Evolutionary conservation across 2,888 invertebrate species (phyloP), one percentile per base, ranked within the genome.

Genomic region (Campoletis raptor): DNA sequence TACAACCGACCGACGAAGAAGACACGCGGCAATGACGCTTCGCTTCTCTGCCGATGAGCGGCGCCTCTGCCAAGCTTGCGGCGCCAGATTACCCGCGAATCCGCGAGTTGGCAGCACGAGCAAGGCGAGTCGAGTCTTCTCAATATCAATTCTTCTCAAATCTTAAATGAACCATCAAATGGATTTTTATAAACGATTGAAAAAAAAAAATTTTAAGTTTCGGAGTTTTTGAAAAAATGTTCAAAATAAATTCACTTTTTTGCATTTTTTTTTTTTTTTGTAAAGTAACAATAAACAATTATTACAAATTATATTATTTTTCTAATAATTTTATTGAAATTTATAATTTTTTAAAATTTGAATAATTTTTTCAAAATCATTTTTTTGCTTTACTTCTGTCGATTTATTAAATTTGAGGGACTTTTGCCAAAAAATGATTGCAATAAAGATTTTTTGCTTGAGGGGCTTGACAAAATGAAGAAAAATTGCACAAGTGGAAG

Each of bases 61-160:
- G 83, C 88, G 89, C 87, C 89, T 87, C 88, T 72, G 80, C 83
- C 86, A 85, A 79, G 79, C 64, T 69, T 76, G 85, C 69, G 61
- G 64, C 69, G 82, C 85, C 61, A 57, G 77, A 82, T 90, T 91
- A 81, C 66, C 72, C 73, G 80, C 64, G 54, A 61, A 66, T 76
- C 90, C 94, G 90, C 86, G 86, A 94, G 94, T 90, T 93, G 92
- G 93, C 94, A 94, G 94, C 94, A 94, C 93, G 89, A 89, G 92
- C 91, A 94, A 91, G 94, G 93, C 91, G 80, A 64, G 64, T 79
- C 73, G 37, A 21, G 3, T 9, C 36, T 30, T 52, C 24, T 73
- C 54, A 83, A 76, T 67, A 74, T 82, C 81, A 85, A 81, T 84
- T 77, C 83, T 72, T 40, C 74, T 83, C 80, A 48, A 74, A 70